phyloP scores from a whole-genome alignment of 2,113 vertebrate species.

The Barnardius zonarius region DNA sequence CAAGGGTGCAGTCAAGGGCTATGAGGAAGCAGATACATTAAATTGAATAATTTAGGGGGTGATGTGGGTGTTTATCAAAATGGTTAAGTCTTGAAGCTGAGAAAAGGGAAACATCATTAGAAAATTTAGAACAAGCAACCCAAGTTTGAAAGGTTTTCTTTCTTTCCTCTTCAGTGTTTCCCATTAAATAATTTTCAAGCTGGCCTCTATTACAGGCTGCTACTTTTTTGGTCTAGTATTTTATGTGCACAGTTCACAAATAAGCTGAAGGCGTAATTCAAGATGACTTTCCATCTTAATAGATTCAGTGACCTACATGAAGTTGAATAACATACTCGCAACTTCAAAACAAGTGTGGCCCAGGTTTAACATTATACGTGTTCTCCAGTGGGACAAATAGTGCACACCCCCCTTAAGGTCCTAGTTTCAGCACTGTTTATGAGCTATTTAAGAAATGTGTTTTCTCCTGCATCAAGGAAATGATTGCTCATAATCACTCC shows the following conservation, averaged over 20 bases:
- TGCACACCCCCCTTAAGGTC: not conserved
- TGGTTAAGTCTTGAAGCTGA: not conserved
- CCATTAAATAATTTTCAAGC: not conserved
- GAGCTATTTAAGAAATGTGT: not conserved
- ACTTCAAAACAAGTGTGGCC: not conserved
- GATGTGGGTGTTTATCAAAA: not conserved
- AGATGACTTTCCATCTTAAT: not conserved
- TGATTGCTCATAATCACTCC: not conserved
- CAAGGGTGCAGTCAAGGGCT: not conserved
- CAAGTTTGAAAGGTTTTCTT: not conserved
- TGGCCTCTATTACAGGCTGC: not conserved
- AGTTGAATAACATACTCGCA: not conserved
- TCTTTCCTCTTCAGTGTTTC: not conserved
- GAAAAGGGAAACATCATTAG: not conserved
- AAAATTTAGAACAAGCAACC: not conserved
- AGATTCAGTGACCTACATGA: not conserved
- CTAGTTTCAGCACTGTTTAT: not conserved
- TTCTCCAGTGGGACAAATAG: not conserved
- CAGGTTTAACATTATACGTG: not conserved
- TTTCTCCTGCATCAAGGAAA: not conserved
- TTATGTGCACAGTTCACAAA: not conserved
- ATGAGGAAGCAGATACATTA: not conserved
- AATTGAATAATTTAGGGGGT: not conserved
- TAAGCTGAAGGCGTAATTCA: not conserved
- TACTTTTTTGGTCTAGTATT: not conserved